phyloP scores from a whole-genome alignment of 2,797 vertebrate species.

The Taeniopygia guttata region DNA sequence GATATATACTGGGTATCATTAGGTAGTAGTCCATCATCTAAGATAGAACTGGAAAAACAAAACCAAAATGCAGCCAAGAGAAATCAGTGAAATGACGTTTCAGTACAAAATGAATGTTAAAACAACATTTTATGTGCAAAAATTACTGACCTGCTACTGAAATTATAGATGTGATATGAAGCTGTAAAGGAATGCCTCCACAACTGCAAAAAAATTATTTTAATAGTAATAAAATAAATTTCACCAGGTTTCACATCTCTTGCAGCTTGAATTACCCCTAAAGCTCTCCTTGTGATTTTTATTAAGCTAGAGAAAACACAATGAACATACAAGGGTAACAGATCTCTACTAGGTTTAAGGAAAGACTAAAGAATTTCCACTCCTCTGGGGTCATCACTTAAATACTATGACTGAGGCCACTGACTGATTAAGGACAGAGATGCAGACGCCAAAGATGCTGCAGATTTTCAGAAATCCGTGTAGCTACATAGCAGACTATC shows the following conservation, averaged over 20 bases:
- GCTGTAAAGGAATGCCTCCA: slow-evolving; percentile 82
- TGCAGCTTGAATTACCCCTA: neutral
- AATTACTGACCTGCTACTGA: slow-evolving; percentile 72
- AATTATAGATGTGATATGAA: slow-evolving; percentile 76
- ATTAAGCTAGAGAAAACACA: neutral
- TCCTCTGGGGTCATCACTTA: neutral
- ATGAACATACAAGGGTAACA: neutral
- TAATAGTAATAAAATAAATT: neutral
- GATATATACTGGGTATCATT: slow-evolving; percentile 73
- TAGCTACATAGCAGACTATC: neutral
- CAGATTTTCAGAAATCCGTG: neutral
- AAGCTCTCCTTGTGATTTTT: neutral
- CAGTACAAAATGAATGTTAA: neutral
- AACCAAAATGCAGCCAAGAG: slow-evolving; percentile 3
- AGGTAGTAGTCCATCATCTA: slow-evolving; percentile 54
- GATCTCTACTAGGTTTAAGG: neutral
- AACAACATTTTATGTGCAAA: neutral
- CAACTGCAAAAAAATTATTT: slow-evolving; percentile 69
- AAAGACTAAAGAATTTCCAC: neutral
- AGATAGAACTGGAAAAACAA: slow-evolving; percentile 57
- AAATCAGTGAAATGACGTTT: slow-evolving; percentile 7
- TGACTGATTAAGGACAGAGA: neutral
- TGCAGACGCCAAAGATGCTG: neutral
- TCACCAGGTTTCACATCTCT: neutral
- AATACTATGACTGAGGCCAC: neutral